Base-by-base conservation (phyloP, 2,888 invertebrate genomes). In the Eulithis testata region DNA sequence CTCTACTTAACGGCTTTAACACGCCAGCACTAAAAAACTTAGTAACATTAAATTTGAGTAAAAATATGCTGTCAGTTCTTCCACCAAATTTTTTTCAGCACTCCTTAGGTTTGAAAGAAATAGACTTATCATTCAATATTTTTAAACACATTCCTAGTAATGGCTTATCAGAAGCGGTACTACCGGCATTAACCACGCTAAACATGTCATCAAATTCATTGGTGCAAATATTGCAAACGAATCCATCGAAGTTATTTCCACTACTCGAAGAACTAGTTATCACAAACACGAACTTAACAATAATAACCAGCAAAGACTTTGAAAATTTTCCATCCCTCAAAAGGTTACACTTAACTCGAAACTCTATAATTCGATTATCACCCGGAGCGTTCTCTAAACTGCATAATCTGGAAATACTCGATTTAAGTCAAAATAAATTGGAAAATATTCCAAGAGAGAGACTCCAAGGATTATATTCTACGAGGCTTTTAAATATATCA, bases 121-220 rank as follows among this genome's bases (percentile, higher is more conserved):
- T 97, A 63, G 97, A 97, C 81, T 85, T 97, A 68, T 96, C 97
- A 0, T 94, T 94, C 68, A 98, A 98, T 90, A 94, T 95, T 60
- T 96, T 98, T 75, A 94, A 95, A 71, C 95, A 97, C 84, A 96
- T 98, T 74, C 97, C 97, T 0, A 95, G 95, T 60, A 94, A 95
- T 11, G 96, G 96, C 0, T 88, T 97, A 37, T 96, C 97, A 0
- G 96, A 96, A 73, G 94, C 95, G 53, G 96, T 96, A 57, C 90
- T 97, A 51, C 96, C 96, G 0, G 95, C 95, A 4, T 88, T 97
- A 0, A 95, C 94, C 11, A 96, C 96, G 91, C 89, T 98, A 4
- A 98, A 98, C 82, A 93, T 98, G 77, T 97, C 97, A 8, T 95
- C 95, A 3, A 98, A 98, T 88, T 96, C 97, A 0, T 92, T 98